Conservation (phyloP, 2,113 vertebrate species). For the Planiliza haematocheilus region DNA sequence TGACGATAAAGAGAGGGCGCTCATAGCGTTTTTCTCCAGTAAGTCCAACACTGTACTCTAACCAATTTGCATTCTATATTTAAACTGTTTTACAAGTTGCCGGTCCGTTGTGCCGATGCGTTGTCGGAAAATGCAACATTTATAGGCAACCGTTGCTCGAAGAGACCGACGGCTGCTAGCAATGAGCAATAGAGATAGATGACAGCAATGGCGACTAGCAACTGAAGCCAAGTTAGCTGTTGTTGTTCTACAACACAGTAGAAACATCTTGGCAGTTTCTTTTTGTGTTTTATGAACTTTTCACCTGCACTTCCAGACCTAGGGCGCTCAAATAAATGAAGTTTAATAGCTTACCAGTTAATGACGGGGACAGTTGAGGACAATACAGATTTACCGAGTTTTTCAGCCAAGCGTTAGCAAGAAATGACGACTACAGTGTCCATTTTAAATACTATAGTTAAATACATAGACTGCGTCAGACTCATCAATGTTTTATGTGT, state of each 20-base stretch:
- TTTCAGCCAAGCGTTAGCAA: too few species aligned
- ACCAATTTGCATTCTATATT: rapidly evolving
- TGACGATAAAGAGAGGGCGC: slow-evolving; percentile 66
- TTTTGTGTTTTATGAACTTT: neutral
- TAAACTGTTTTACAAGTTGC: neutral
- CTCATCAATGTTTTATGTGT: too few species aligned
- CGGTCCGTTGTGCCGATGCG: neutral
- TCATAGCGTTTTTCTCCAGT: slow-evolving; percentile 68
- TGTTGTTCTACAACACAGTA: neutral
- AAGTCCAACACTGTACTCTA: neutral
- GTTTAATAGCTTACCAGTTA: neutral
- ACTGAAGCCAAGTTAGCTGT: slow-evolving; percentile 24
- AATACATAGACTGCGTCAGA: too few species aligned
- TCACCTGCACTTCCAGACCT: neutral
- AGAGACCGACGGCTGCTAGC: slow-evolving; percentile 3
- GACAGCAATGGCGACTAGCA: slow-evolving; percentile 61
- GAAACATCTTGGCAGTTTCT: neutral
- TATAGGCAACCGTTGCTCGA: slow-evolving; percentile 64
- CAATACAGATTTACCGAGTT: too few species aligned
- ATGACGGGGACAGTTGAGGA: too few species aligned
- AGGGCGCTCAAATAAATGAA: neutral
- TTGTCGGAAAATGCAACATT: slow-evolving; percentile 17
- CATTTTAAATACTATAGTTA: too few species aligned
- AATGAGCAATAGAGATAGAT: slow-evolving; percentile 19
- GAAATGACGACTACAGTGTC: too few species aligned